phyloP scores from a whole-genome alignment of 2,888 invertebrate genomes.

The Rotaria magnacalcarata region DNA sequence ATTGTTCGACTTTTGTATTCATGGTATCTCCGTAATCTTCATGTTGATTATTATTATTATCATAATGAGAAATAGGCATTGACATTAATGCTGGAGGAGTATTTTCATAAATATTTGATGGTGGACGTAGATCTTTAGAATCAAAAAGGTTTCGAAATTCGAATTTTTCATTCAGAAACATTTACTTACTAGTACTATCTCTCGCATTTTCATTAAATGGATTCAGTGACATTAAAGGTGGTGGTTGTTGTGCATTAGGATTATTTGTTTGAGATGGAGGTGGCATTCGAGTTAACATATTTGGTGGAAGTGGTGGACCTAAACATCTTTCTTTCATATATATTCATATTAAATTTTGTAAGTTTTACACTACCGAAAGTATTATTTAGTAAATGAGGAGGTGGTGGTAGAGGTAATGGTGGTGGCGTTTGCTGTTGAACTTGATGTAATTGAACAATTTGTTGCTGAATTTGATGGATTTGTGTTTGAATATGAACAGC shows the following conservation, averaged over 20 bases:
- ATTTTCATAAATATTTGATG: slow-evolving; percentile 33
- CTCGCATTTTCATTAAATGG: background rate
- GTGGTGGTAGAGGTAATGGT: slow-evolving; percentile 23
- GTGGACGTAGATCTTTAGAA: background rate
- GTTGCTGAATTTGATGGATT: slow-evolving; percentile 44
- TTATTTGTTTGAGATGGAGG: slow-evolving; percentile 48
- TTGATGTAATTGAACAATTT: slow-evolving; percentile 27
- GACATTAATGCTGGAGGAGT: slow-evolving; percentile 51
- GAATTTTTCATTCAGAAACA: no score
- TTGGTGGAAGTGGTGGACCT: slow-evolving; percentile 29
- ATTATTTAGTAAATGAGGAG: background rate
- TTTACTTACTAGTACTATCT: background rate
- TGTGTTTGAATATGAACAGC: slow-evolving; percentile 42
- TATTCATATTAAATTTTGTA: no score
- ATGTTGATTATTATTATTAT: slow-evolving; percentile 53
- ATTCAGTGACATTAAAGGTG: slow-evolving; percentile 43
- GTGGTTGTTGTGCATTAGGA: slow-evolving; percentile 54
- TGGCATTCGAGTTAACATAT: slow-evolving; percentile 28
- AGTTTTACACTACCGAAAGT: background rate
- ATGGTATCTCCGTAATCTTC: background rate
- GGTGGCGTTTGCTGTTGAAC: slow-evolving; percentile 30
- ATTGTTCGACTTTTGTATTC: slow-evolving; percentile 8
- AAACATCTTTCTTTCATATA: background rate
- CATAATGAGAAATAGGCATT: slow-evolving; percentile 64
- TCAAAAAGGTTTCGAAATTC: background rate